Evolutionary conservation across 2,797 vertebrate genomes (phyloP).

Genomic region (Balearica regulorum): DNA sequence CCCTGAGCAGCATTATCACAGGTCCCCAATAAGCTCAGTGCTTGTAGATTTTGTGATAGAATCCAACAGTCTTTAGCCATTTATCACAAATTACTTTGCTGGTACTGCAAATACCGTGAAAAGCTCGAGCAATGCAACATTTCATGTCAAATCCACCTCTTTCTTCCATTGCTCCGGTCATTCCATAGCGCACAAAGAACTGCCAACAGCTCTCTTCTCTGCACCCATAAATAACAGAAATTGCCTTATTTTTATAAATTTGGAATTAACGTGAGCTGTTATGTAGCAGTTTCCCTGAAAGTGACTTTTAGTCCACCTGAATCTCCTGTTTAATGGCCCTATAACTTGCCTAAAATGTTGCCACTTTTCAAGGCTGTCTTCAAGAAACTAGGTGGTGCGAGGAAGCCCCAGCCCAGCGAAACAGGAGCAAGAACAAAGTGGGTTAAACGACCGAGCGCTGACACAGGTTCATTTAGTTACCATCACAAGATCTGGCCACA

Average conservation of each 20-base stretch:
- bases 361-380: neutral
- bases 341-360: conserved; percentile 17
- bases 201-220: conserved; percentile 53
- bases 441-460: conserved; percentile 33
- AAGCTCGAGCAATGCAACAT: conserved; percentile 18
- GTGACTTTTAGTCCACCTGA: conserved; percentile 35
- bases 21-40: conserved; percentile 15
- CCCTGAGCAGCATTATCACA: conserved; percentile 42
- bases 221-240: conserved; percentile 54
- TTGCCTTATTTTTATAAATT: conserved; percentile 48
- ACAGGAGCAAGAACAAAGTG: conserved; percentile 52
- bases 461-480: conserved; percentile 66
- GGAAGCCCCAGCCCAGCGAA: neutral
- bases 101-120: neutral
- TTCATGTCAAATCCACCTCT: conserved; percentile 47
- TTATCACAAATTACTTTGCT: conserved; percentile 49
- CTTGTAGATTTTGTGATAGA: conserved; percentile 48
- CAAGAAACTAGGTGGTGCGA: neutral
- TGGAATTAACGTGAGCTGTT: conserved; percentile 54
- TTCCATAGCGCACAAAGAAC: conserved; percentile 54
- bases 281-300: conserved; percentile 28
- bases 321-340: conserved; percentile 30
- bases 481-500: conserved; percentile 76
- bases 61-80: conserved; percentile 33
- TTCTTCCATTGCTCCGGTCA: conserved; percentile 7